A percentile compares a stretch with the other conserved stretches of the same genome.
phyloP scores from a whole-genome alignment of 2,797 vertebrate species.

The Sardinella longiceps region DNA sequence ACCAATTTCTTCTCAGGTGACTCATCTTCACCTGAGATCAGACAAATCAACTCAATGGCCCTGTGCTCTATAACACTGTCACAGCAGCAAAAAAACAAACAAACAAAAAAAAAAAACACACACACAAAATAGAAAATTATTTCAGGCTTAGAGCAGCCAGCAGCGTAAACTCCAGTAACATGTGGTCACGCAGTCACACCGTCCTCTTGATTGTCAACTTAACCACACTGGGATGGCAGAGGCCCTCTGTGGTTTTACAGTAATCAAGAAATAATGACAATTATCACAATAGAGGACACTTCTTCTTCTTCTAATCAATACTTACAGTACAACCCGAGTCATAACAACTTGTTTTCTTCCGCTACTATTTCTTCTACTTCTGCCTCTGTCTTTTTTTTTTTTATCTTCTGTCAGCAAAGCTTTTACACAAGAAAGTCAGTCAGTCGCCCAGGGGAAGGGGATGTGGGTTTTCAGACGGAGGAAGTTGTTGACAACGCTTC shows the following conservation, averaged over 20 bases:
- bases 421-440: background rate
- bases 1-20: background rate
- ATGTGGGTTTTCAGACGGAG: conserved; percentile 18
- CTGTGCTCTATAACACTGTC: no score
- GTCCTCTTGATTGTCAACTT: background rate
- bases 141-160: conserved; percentile 7
- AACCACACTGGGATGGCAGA: background rate
- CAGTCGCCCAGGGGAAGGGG: background rate
- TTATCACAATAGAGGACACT: background rate
- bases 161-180: background rate
- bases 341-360: background rate
- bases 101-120: no score
- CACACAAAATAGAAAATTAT: background rate
- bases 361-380: background rate
- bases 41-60: background rate
- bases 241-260: background rate
- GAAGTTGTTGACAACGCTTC: background rate
- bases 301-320: no score
- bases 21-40: background rate
- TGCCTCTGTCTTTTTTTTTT: background rate
- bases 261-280: background rate
- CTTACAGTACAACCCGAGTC: no score
- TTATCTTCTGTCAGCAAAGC: background rate
- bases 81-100: no score
- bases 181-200: no score